phyloP scores from a whole-genome alignment of 2,113 vertebrate genomes.

The Athene cunicularia region DNA sequence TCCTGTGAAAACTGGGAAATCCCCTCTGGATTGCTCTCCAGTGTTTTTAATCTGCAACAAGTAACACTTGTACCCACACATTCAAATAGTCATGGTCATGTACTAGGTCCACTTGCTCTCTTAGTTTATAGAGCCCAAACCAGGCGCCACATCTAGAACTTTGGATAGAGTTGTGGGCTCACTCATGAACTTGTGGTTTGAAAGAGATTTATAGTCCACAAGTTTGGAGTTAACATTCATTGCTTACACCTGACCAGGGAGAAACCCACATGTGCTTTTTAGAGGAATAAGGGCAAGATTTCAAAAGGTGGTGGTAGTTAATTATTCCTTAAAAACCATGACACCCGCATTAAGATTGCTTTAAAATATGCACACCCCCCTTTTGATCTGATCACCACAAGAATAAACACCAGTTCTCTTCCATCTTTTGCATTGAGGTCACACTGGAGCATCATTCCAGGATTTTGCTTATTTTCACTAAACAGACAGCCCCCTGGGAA shows the following conservation, averaged over 20 bases:
- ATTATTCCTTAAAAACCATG: background rate
- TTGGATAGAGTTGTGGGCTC: background rate
- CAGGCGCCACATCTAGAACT: background rate
- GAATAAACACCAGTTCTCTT: background rate
- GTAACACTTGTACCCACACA: background rate
- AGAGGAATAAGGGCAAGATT: background rate
- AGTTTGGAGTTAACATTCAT: background rate
- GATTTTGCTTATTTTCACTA: background rate
- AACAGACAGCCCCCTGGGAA: background rate
- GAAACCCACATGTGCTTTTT: background rate
- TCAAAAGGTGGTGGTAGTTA: background rate
- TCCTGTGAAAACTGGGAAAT: background rate
- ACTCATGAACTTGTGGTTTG: background rate
- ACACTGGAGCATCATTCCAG: background rate
- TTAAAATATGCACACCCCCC: background rate
- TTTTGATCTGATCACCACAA: background rate
- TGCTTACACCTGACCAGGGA: background rate
- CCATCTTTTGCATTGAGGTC: background rate
- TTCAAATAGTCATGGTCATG: background rate
- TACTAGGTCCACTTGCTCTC: background rate
- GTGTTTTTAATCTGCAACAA: background rate
- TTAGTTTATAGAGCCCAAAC: background rate
- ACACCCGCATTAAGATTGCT: background rate
- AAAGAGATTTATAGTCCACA: background rate
- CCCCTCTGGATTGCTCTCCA: background rate